Conservation (phyloP, 2,888 invertebrate genomes). For the Oxytorus armatus region DNA sequence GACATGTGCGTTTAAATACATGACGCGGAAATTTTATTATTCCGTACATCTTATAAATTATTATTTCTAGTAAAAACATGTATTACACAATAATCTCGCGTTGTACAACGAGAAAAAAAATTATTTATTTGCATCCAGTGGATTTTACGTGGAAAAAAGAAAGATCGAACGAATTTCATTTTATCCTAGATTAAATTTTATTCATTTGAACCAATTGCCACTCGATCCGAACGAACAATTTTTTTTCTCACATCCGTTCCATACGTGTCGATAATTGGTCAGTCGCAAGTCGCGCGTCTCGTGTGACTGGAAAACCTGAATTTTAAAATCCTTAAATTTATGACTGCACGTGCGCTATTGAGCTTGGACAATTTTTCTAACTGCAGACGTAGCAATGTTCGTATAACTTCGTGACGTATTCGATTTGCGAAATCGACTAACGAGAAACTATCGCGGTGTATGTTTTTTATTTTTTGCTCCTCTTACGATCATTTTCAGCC, state of each 20-base stretch:
- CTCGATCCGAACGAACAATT: too few species aligned
- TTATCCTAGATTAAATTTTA: too few species aligned
- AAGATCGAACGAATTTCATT: too few species aligned
- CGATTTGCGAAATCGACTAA: not conserved
- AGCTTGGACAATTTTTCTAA: not conserved
- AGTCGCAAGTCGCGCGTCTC: not conserved
- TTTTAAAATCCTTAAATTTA: constrained; percentile 2
- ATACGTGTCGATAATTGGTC: too few species aligned
- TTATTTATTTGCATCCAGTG: too few species aligned
- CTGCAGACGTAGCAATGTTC: not conserved
- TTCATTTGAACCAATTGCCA: not conserved
- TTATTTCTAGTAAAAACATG: too few species aligned
- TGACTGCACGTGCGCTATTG: not conserved
- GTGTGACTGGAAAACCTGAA: not conserved
- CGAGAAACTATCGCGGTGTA: constrained; percentile 14
- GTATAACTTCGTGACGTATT: too few species aligned
- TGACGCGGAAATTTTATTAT: not conserved
- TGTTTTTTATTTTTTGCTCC: constrained; percentile 24
- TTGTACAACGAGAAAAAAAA: too few species aligned
- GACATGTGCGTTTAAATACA: constrained; percentile 2
- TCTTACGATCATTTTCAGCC: constrained; percentile 30
- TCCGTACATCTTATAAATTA: too few species aligned
- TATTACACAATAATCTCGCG: too few species aligned
- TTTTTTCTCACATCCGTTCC: not conserved
- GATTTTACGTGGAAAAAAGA: too few species aligned